phyloP scores from a whole-genome alignment of 2,888 invertebrate genomes.

The Stomorhina lunata region DNA sequence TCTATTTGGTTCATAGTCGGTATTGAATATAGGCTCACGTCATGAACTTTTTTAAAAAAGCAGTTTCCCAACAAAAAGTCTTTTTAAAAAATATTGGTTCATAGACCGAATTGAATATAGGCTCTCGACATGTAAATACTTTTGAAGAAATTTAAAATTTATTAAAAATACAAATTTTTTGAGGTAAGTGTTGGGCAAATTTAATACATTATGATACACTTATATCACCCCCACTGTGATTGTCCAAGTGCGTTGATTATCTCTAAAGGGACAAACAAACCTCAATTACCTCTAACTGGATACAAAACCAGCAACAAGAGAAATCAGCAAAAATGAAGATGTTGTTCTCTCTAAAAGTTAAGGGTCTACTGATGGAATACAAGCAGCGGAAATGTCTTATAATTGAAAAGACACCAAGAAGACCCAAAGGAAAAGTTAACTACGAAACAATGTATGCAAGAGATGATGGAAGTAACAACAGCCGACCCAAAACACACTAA shows the following conservation, averaged over 20 bases:
- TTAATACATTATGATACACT: no score
- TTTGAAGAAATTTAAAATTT: no score
- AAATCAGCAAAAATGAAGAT: conserved; percentile 28
- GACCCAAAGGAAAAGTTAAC: neutral
- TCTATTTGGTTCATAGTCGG: no score
- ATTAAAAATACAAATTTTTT: no score
- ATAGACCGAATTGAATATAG: no score
- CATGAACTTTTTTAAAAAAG: no score
- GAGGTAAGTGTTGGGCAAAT: no score
- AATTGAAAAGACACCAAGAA: conserved; percentile 42
- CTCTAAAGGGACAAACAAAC: conserved; percentile 29
- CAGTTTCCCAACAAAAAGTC: no score
- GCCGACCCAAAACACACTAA: conserved; percentile 9
- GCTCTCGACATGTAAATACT: no score
- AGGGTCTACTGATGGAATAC: conserved; percentile 23
- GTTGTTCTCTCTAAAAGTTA: conserved; percentile 26
- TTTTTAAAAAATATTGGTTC: no score
- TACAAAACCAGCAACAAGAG: neutral
- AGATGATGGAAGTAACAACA: no score
- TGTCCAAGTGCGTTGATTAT: conserved; percentile 5
- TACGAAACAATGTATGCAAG: neutral
- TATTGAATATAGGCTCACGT: no score
- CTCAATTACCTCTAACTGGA: conserved; percentile 53
- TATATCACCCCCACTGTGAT: neutral
- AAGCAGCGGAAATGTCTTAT: conserved; percentile 60